A percentile compares a stretch with the other conserved stretches of the same genome.
Conservation (phyloP, 2,888 invertebrate genomes). For the Nomada ruficornis region DNA sequence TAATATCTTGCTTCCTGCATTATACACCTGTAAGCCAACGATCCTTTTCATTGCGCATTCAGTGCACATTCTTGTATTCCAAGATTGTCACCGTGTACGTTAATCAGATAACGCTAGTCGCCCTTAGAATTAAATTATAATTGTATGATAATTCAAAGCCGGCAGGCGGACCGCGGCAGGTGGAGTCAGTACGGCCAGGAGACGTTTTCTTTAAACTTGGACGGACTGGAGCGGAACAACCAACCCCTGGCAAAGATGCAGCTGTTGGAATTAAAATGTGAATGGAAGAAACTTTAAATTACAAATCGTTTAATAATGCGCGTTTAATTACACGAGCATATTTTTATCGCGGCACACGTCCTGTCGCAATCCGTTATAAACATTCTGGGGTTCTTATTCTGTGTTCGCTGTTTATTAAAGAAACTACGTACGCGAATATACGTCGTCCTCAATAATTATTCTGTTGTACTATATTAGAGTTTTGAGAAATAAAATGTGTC, state of each 20-base stretch:
- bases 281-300: slow-evolving; percentile 15
- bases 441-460: too few relatives aligned
- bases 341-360: slow-evolving; percentile 21
- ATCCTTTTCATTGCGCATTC: not conserved
- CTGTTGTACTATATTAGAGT: too few relatives aligned
- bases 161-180: slow-evolving; percentile 32
- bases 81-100: slow-evolving; percentile 19
- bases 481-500: too few relatives aligned
- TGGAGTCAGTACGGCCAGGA: slow-evolving; percentile 15
- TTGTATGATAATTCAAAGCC: slow-evolving; percentile 46
- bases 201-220: slow-evolving; percentile 23
- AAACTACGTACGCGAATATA: too few relatives aligned
- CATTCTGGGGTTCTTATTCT: not conserved
- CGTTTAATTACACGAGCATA: slow-evolving; percentile 12
- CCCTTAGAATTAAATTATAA: slow-evolving; percentile 44
- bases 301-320: slow-evolving; percentile 33
- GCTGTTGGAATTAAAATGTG: slow-evolving; percentile 42
- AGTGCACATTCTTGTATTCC: not conserved
- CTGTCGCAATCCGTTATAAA: not conserved
- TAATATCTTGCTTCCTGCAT: not conserved
- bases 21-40: not conserved
- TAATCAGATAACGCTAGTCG: slow-evolving; percentile 21
- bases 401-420: too few relatives aligned
- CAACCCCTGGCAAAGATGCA: slow-evolving; percentile 42
- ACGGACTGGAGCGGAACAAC: slow-evolving; percentile 34